phyloP scores from a whole-genome alignment of 2,113 vertebrate genomes.

The Semnornis frantzii region DNA sequence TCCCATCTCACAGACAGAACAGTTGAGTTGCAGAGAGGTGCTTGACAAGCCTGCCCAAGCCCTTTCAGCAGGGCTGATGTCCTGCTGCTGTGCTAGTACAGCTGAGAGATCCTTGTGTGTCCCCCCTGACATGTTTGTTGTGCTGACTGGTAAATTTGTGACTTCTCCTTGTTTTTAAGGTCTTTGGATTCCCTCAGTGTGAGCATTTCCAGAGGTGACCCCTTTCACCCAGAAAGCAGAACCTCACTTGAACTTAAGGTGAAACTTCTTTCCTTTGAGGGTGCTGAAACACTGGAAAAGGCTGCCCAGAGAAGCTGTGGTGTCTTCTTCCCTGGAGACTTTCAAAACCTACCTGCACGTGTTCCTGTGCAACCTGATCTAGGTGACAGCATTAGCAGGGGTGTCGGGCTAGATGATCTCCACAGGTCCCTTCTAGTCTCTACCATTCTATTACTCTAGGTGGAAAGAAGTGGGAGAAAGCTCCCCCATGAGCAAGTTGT shows the following conservation, averaged over 20 bases:
- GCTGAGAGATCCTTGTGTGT: background rate
- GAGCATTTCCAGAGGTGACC: accelerated
- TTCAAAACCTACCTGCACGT: too few species aligned
- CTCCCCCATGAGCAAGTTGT: background rate
- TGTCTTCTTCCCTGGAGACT: too few species aligned
- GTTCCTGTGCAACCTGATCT: too few species aligned
- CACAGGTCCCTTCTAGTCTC: too few species aligned
- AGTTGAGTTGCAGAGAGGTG: background rate
- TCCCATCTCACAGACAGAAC: background rate
- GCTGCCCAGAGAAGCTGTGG: too few species aligned
- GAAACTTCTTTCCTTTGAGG: too few species aligned
- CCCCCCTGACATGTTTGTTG: background rate
- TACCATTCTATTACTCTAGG: too few species aligned
- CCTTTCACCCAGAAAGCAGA: accelerated
- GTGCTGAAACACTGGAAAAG: too few species aligned
- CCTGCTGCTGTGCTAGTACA: background rate
- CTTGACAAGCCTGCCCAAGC: background rate
- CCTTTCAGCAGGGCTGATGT: background rate
- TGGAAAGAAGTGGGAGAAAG: background rate
- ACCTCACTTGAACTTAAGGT: too few species aligned
- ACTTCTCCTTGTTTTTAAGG: background rate
- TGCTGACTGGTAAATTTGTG: background rate
- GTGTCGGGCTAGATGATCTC: too few species aligned
- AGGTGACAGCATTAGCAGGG: too few species aligned
- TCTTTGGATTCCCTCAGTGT: background rate